A percentile compares a stretch with the other conserved stretches of the same genome.
phyloP scores from a whole-genome alignment of 2,888 invertebrate genomes.

The Pandemis corylana region DNA sequence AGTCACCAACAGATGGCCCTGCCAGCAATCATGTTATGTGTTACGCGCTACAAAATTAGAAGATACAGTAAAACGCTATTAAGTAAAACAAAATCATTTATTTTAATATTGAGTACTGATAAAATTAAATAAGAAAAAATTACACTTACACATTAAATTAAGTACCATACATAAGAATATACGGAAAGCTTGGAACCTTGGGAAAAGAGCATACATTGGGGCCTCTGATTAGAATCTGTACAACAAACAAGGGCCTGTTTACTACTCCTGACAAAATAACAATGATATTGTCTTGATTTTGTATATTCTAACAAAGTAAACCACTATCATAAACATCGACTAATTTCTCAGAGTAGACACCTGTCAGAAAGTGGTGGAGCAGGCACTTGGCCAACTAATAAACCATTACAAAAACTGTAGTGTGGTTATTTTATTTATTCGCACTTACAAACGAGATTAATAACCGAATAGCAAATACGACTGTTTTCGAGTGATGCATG shows the following conservation, averaged over 20 bases:
- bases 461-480: too few relatives aligned
- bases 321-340: too few relatives aligned
- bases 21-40: too few relatives aligned
- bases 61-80: neutral
- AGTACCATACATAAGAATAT: conserved; percentile 3
- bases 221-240: too few relatives aligned
- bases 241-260: too few relatives aligned
- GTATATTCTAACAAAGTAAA: too few relatives aligned
- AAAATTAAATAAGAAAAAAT: conserved; percentile 24
- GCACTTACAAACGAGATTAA: too few relatives aligned
- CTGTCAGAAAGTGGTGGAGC: too few relatives aligned
- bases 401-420: neutral
- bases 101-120: conserved; percentile 23
- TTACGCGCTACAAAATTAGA: neutral
- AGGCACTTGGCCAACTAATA: neutral
- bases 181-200: neutral
- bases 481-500: too few relatives aligned
- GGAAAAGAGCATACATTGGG: neutral
- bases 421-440: neutral
- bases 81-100: conserved; percentile 27
- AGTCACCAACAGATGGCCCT: neutral
- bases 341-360: too few relatives aligned
- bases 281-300: too few relatives aligned
- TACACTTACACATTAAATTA: conserved; percentile 21
- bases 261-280: too few relatives aligned